Evolutionary conservation across 2,113 vertebrate species (phyloP).

Genomic region (Diglossa brunneiventris): DNA sequence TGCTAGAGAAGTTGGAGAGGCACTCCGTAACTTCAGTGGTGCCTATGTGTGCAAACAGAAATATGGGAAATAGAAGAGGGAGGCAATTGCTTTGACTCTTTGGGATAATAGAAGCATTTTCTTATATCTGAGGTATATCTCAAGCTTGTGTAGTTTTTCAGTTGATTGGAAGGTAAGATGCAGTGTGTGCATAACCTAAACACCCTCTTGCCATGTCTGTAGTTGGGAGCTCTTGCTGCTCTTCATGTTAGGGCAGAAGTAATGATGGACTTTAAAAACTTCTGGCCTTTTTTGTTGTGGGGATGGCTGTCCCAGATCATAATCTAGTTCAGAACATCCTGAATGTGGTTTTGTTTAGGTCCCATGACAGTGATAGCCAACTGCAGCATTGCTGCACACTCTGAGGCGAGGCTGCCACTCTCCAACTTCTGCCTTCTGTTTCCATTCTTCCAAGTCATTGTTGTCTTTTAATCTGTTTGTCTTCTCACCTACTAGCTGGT

Average conservation of each 20-base stretch:
- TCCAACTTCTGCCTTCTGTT: neutral
- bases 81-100: neutral
- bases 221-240: neutral
- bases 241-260: neutral
- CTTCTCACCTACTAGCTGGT: neutral
- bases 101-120: neutral
- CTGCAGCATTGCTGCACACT: neutral
- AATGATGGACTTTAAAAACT: neutral
- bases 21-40: neutral
- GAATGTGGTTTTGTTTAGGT: neutral
- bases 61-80: neutral
- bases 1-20: neutral
- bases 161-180: neutral
- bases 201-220: neutral
- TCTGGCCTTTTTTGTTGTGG: neutral
- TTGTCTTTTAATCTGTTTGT: neutral
- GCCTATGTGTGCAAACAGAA: neutral
- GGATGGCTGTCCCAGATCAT: neutral
- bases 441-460: neutral
- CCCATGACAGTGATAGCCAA: neutral
- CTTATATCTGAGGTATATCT: neutral
- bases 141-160: neutral
- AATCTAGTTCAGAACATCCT: neutral
- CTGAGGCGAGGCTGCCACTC: neutral
- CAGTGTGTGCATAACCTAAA: fast-evolving